These are phyloP conservation scores for Periparus ater DNA, from an alignment of 2,797 vertebrate species.

Conservation along the genomic window DNA sequence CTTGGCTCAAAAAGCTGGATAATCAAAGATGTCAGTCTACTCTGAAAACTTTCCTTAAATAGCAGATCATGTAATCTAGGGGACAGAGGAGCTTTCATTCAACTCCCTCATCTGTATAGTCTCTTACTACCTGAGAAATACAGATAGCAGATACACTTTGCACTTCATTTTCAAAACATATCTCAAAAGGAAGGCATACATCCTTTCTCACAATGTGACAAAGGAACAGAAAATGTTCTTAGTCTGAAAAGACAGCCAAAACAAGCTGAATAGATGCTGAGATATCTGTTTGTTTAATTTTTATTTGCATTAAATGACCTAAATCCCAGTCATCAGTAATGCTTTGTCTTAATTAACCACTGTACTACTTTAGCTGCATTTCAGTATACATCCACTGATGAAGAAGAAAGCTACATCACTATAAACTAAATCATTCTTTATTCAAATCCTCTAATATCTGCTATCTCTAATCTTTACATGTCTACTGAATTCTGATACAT, in stretches of 20 bases:
- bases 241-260: background rate
- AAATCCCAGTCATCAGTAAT: background rate
- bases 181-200: background rate
- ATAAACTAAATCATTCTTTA: background rate
- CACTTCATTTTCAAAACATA: constrained; percentile 44
- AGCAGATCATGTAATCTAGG: background rate
- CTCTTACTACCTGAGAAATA: constrained; percentile 44
- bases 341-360: background rate
- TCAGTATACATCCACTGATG: background rate
- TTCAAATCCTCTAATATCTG: background rate
- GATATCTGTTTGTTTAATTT: background rate
- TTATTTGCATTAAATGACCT: background rate
- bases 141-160: background rate
- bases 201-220: background rate
- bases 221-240: background rate
- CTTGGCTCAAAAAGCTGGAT: background rate
- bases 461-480: background rate
- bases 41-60: constrained; percentile 12
- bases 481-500: background rate
- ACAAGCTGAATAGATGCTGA: background rate
- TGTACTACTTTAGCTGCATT: background rate
- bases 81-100: background rate
- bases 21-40: background rate
- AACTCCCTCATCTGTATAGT: background rate
- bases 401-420: background rate